These are phyloP conservation scores for Lerista edwardsae DNA, from an alignment of 2,797 vertebrate genomes.

Conservation along the genomic window DNA sequence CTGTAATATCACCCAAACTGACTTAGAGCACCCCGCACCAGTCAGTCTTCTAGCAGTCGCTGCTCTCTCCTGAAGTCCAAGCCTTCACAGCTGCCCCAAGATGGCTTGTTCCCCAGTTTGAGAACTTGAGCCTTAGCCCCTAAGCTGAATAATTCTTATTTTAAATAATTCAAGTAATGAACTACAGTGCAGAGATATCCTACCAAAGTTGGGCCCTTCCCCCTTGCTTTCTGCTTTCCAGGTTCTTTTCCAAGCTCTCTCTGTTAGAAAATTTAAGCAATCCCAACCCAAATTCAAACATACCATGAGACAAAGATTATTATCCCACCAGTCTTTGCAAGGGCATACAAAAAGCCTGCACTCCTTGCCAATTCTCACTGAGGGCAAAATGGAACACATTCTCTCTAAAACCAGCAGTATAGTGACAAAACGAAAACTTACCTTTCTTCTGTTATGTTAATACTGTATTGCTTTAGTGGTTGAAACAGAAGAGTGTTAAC, in stretches of 20 bases:
- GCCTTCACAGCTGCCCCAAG: background rate
- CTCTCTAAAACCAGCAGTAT: background rate
- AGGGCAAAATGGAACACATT: background rate
- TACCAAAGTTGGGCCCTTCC: background rate
- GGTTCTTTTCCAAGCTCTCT: too few relatives aligned
- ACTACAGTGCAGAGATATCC: background rate
- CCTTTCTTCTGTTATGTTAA: background rate
- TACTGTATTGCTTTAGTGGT: background rate
- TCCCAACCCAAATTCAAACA: background rate
- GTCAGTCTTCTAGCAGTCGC: background rate
- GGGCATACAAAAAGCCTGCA: too few relatives aligned
- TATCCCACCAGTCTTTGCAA: too few relatives aligned
- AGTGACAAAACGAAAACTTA: slow-evolving; percentile 3
- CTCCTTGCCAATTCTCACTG: too few relatives aligned
- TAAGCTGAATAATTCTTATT: too few relatives aligned
- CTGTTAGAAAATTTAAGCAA: background rate
- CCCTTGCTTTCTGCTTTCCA: background rate
- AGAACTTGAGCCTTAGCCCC: too few relatives aligned
- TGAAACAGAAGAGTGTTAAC: background rate
- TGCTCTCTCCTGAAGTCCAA: background rate
- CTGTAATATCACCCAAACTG: background rate
- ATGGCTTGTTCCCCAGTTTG: background rate
- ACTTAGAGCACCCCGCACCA: background rate
- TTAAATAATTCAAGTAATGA: background rate
- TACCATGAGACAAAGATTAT: too few relatives aligned